phyloP scores from a whole-genome alignment of 2,113 vertebrate genomes.

The Mustela nigripes region DNA sequence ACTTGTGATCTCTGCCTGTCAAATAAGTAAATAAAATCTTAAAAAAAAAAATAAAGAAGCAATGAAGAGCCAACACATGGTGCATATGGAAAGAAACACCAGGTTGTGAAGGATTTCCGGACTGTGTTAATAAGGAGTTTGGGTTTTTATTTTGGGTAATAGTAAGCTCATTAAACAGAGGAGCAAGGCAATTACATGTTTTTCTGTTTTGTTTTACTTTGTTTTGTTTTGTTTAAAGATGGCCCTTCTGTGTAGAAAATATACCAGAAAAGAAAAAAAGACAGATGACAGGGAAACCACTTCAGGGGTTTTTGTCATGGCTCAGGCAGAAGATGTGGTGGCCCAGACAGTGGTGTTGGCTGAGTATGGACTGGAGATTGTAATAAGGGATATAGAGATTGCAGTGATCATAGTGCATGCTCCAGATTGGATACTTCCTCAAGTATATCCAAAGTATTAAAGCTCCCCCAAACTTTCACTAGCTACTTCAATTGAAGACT shows the following conservation, averaged over 20 bases:
- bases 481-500: not conserved
- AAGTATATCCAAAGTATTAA: not conserved
- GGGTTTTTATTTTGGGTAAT: not conserved
- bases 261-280: not conserved
- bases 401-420: not conserved
- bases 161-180: not conserved
- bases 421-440: not conserved
- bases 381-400: not conserved
- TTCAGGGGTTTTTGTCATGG: not conserved
- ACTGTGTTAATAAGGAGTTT: not conserved
- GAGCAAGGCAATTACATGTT: not conserved
- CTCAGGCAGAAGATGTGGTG: not conserved
- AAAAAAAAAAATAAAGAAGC: not conserved
- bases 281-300: not conserved
- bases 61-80: not conserved
- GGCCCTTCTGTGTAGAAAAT: not conserved
- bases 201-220: no score
- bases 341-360: not conserved
- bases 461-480: not conserved
- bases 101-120: not conserved
- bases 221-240: not conserved
- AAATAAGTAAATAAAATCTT: no score
- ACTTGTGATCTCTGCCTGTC: no score
- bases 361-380: not conserved
- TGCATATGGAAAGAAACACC: not conserved